These are phyloP conservation scores for Sebastes baramenuke DNA, from an alignment of 2,797 vertebrate species.

Conservation along the genomic window DNA sequence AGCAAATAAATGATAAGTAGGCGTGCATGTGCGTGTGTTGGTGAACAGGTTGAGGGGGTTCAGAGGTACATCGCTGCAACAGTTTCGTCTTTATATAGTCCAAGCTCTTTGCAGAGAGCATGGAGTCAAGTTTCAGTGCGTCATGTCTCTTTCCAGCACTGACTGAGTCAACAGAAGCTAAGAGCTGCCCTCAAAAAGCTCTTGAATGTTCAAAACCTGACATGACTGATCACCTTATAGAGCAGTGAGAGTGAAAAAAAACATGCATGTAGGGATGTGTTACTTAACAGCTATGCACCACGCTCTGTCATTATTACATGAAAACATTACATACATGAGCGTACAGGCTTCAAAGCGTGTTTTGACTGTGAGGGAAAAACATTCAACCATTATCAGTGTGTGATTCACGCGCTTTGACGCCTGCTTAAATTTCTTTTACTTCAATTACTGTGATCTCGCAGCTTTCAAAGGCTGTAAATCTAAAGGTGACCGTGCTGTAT, in stretches of 20 bases:
- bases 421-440: background rate
- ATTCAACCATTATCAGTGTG: background rate
- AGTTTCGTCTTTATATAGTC: slow-evolving; percentile 74
- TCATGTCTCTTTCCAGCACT: slow-evolving; percentile 62
- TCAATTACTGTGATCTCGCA: background rate
- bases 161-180: slow-evolving; percentile 56
- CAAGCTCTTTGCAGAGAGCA: slow-evolving; percentile 21
- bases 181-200: slow-evolving; percentile 10
- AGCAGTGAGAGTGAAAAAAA: background rate
- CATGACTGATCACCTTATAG: slow-evolving; percentile 11
- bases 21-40: background rate
- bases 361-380: background rate
- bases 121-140: slow-evolving; percentile 68
- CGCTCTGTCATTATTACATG: background rate
- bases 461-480: slow-evolving; percentile 1
- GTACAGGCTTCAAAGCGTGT: background rate
- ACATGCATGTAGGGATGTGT: background rate
- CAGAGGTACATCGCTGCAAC: slow-evolving; percentile 29
- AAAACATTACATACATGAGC: background rate
- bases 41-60: slow-evolving; percentile 40
- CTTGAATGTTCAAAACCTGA: slow-evolving; percentile 21
- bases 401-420: background rate
- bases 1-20: slow-evolving; percentile 29
- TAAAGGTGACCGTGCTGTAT: background rate
- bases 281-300: background rate